A percentile compares a stretch with the other conserved stretches of the same genome.
phyloP scores from a whole-genome alignment of 2,797 vertebrate species.

The Micropoecilia bifurca region DNA sequence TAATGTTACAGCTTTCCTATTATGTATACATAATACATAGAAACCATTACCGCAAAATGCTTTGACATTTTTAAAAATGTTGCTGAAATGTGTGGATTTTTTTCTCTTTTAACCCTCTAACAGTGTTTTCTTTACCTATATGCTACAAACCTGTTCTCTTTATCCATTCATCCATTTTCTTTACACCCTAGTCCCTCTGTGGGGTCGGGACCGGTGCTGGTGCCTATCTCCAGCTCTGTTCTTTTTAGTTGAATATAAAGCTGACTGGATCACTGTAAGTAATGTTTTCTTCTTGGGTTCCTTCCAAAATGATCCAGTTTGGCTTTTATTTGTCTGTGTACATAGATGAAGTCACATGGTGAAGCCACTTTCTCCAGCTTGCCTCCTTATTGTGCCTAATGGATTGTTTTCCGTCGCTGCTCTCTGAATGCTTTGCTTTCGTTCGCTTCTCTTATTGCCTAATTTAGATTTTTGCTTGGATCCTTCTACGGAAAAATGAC shows the following conservation, averaged over 20 bases:
- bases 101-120: not conserved
- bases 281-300: not conserved
- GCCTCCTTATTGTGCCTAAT: constrained; percentile 2
- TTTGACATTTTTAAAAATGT: not conserved
- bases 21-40: not conserved
- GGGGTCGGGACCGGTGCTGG: too few species aligned
- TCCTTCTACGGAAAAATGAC: not conserved
- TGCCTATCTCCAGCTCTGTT: too few species aligned
- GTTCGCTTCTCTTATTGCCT: constrained; percentile 19
- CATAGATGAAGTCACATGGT: constrained; percentile 11
- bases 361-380: constrained; percentile 32
- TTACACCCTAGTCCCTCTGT: too few species aligned
- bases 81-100: not conserved
- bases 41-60: not conserved
- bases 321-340: constrained; percentile 7
- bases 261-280: not conserved
- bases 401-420: constrained; percentile 31
- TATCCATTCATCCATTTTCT: too few species aligned
- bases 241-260: not conserved
- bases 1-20: not conserved
- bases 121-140: not conserved
- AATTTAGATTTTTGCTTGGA: constrained; percentile 6
- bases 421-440: constrained; percentile 25
- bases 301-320: not conserved
- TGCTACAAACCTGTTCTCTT: not conserved